phyloP scores from a whole-genome alignment of 2,113 vertebrate genomes.

The Caranx ignobilis region DNA sequence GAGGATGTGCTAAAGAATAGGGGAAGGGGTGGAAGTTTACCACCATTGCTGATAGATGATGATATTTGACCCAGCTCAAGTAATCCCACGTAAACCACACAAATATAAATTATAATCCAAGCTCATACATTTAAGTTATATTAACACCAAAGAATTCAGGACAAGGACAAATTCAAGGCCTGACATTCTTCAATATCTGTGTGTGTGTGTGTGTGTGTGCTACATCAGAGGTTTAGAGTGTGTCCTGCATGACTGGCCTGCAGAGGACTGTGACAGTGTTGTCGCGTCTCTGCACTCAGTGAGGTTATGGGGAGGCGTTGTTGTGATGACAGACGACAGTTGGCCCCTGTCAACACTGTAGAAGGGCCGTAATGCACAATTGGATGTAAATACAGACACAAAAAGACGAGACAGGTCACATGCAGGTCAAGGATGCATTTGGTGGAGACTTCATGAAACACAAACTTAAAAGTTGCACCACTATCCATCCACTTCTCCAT shows the following conservation, averaged over 20 bases:
- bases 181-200: background rate
- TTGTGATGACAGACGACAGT: conserved; percentile 26
- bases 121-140: background rate
- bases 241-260: conserved; percentile 57
- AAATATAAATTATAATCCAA: background rate
- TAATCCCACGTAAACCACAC: background rate
- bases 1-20: conserved; percentile 64
- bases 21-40: conserved; percentile 35
- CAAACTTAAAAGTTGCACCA: background rate
- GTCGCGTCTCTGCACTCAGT: background rate
- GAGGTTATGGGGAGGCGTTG: background rate
- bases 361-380: background rate
- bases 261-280: conserved; percentile 38
- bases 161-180: background rate
- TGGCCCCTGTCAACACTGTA: conserved; percentile 27
- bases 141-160: background rate
- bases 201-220: background rate
- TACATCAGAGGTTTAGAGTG: conserved; percentile 8
- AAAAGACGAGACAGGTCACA: background rate
- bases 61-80: background rate
- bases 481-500: background rate
- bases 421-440: background rate
- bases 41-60: background rate
- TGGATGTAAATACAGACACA: conserved; percentile 1
- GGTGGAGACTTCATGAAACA: background rate